phyloP scores from a whole-genome alignment of 2,888 invertebrate species.

The Caenorhabditis japonica region DNA sequence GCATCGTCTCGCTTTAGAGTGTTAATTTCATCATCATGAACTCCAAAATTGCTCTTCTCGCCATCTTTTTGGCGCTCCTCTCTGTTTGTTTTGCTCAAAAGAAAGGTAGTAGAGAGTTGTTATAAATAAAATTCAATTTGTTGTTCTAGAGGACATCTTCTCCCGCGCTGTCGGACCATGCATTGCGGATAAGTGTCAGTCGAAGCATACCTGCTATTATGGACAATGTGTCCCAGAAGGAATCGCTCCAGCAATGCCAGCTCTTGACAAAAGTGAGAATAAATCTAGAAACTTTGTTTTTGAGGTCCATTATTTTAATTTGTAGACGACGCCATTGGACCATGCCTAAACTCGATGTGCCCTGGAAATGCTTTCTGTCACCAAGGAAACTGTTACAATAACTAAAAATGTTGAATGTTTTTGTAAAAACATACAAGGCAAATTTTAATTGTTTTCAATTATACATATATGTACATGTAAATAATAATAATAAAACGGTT shows the following conservation, averaged over 20 bases:
- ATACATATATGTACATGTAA: conserved; percentile 4
- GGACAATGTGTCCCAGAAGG: conserved; percentile 62
- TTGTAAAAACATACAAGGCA: no score
- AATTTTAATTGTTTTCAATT: conserved; percentile 1
- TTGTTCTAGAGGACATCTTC: conserved; percentile 55
- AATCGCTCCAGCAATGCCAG: conserved; percentile 59
- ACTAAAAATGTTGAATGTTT: no score
- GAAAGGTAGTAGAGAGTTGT: conserved; percentile 24
- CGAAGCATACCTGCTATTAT: conserved; percentile 57
- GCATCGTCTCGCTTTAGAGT: conserved; percentile 3
- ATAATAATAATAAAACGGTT: no score
- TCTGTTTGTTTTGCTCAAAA: conserved; percentile 28
- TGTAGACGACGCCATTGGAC: conserved; percentile 58
- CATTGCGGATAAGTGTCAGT: conserved; percentile 59
- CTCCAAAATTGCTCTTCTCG: conserved; percentile 23
- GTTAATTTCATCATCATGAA: conserved; percentile 14
- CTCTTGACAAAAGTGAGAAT: conserved; percentile 50
- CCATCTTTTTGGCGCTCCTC: conserved; percentile 21
- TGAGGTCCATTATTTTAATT: no score
- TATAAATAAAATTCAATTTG: not conserved
- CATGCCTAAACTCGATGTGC: conserved; percentile 58
- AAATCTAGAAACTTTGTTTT: not conserved
- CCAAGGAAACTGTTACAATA: conserved; percentile 54
- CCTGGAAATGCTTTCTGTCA: conserved; percentile 57
- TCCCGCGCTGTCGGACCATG: conserved; percentile 63